These are phyloP conservation scores for Urosaurus nigricauda DNA, from an alignment of 2,797 vertebrate genomes.

Conservation along the genomic window DNA sequence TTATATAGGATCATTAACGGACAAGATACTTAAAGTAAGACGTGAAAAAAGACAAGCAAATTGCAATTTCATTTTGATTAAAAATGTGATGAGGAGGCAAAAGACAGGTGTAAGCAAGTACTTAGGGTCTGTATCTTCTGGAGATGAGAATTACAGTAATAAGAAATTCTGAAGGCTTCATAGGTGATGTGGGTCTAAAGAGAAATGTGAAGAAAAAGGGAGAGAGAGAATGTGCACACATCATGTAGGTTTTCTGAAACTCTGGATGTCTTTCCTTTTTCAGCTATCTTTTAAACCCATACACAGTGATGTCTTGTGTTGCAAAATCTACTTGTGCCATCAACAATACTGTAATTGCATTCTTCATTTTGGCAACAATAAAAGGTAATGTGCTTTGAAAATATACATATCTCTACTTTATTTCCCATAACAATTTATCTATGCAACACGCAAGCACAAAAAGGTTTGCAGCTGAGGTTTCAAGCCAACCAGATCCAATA, in stretches of 20 bases:
- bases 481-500: neutral
- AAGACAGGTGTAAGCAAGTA: neutral
- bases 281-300: slow-evolving; percentile 97
- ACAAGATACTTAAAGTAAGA: no score
- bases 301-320: slow-evolving; percentile 95
- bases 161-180: neutral
- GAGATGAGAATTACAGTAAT: neutral
- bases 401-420: neutral
- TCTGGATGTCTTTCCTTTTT: slow-evolving; percentile 61
- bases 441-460: neutral
- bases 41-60: neutral
- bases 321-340: slow-evolving; percentile 96
- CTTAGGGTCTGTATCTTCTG: neutral
- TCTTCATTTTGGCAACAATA: slow-evolving; percentile 93
- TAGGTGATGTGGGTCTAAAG: neutral
- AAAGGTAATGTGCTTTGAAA: slow-evolving; percentile 85
- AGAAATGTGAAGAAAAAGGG: neutral
- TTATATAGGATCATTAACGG: neutral
- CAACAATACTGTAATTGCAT: slow-evolving; percentile 91
- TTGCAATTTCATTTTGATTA: neutral
- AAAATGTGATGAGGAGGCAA: slow-evolving; percentile 28
- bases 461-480: neutral
- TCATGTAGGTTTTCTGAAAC: neutral
- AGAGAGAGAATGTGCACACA: no score
- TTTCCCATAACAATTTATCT: slow-evolving; percentile 12